Percentiles rank a stretch among this genome's conserved stretches.
Evolutionary conservation across 2,888 invertebrate genomes (phyloP).

Genomic region (Hypercompe scribonia): DNA sequence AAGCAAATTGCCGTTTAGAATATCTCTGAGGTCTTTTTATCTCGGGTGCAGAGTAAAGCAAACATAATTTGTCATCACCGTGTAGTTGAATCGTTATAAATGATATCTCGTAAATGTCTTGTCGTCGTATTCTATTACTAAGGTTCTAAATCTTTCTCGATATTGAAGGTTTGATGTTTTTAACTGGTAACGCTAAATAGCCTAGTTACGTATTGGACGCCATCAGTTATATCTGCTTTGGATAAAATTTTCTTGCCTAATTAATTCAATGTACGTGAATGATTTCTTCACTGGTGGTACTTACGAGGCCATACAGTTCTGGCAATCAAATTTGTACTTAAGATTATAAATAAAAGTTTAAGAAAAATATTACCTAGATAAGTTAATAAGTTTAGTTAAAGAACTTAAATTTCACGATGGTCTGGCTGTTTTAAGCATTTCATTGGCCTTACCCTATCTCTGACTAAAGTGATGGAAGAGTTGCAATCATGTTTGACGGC

Average conservation of each 20-base stretch:
- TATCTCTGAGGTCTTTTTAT: constrained; percentile 8
- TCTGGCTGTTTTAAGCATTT: too few species aligned
- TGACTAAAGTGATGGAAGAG: too few species aligned
- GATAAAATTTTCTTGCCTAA: background rate
- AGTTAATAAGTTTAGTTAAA: too few species aligned
- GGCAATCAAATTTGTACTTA: background rate
- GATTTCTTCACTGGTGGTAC: background rate
- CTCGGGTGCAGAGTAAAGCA: background rate
- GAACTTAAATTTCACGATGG: too few species aligned
- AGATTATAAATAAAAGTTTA: too few species aligned
- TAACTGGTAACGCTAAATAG: background rate
- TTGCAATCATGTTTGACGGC: too few species aligned
- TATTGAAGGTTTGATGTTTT: background rate
- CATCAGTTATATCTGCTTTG: background rate
- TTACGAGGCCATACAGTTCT: background rate
- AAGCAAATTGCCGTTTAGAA: constrained; percentile 12
- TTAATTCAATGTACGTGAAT: background rate
- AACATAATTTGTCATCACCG: background rate
- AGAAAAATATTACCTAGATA: too few species aligned
- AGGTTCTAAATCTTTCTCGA: background rate
- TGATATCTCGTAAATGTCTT: background rate
- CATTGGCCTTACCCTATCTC: too few species aligned
- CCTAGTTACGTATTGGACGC: background rate
- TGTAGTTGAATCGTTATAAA: background rate
- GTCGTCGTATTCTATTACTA: background rate